Percentiles rank a stretch among this genome's conserved stretches.
Evolutionary conservation across 2,113 vertebrate genomes (phyloP).

Genomic region (Garra rufa): DNA sequence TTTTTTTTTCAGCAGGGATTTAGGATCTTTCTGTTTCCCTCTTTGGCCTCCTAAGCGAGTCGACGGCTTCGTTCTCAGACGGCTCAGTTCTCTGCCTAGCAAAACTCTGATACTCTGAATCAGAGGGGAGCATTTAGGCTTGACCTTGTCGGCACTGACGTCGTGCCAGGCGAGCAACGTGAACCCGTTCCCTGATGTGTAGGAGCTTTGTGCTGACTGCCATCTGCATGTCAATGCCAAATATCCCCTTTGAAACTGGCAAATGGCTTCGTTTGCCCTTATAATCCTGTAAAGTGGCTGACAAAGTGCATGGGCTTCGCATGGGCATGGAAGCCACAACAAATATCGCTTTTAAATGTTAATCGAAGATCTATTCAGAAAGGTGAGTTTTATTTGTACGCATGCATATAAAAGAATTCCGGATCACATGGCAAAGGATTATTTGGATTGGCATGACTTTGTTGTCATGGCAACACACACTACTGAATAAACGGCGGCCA

Average conservation of each 20-base stretch:
- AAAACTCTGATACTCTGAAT: constrained; percentile 66
- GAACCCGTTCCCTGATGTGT: constrained; percentile 49
- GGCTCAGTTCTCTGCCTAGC: constrained; percentile 57
- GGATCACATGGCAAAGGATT: constrained; percentile 9
- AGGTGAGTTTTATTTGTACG: background rate
- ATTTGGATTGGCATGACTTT: constrained; percentile 26
- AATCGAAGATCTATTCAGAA: background rate
- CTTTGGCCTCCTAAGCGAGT: background rate
- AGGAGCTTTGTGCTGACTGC: constrained; percentile 44
- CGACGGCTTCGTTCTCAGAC: constrained; percentile 26
- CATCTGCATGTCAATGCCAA: constrained; percentile 51
- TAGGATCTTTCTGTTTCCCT: background rate
- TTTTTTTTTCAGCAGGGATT: background rate
- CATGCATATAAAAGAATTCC: background rate
- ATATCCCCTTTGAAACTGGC: constrained; percentile 22
- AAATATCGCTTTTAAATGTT: constrained; percentile 21
- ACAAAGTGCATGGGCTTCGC: constrained; percentile 26
- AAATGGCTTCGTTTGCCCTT: constrained; percentile 39
- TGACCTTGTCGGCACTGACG: constrained; percentile 50
- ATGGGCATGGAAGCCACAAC: background rate
- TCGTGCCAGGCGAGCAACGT: constrained; percentile 64
- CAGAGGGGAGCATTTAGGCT: constrained; percentile 68
- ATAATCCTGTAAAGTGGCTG: constrained; percentile 26
- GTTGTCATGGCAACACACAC: constrained; percentile 60
- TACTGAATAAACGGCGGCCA: constrained; percentile 49